A percentile compares a stretch with the other conserved stretches of the same genome.
These are phyloP conservation scores for Schizothorax lantsangensis DNA, from an alignment of 2,797 vertebrate genomes.

Conservation along the genomic window DNA sequence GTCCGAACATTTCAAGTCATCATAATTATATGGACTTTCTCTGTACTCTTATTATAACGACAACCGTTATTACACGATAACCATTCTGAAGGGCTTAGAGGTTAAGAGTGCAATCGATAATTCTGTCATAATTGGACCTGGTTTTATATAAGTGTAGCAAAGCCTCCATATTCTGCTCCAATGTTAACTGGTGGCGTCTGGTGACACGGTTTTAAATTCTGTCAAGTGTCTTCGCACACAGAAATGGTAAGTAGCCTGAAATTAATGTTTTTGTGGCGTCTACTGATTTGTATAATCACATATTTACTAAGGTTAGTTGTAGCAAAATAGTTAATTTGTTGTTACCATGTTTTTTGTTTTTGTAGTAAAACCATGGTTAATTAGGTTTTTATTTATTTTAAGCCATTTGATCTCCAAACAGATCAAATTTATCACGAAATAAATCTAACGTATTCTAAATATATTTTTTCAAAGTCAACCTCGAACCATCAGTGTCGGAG, in stretches of 20 bases:
- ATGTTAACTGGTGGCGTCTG: constrained; percentile 10
- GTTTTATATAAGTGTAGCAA: constrained; percentile 30
- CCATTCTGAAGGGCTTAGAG: constrained; percentile 31
- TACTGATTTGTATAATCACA: background rate
- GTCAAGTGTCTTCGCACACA: background rate
- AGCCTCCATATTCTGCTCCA: constrained; percentile 24
- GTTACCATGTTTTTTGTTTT: background rate
- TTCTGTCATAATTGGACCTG: constrained; percentile 46
- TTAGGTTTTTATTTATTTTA: background rate
- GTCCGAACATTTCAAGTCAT: constrained; percentile 73
- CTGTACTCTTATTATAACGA: constrained; percentile 71
- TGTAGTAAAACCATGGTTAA: background rate
- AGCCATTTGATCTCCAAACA: background rate
- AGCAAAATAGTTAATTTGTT: background rate
- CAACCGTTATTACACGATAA: constrained; percentile 56
- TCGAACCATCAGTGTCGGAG: background rate
- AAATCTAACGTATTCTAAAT: background rate
- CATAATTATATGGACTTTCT: constrained; percentile 78
- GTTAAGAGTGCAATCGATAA: constrained; percentile 49
- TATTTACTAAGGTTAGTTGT: background rate
- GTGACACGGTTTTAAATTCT: background rate
- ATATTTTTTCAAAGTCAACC: background rate
- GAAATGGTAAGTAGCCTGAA: constrained; percentile 29
- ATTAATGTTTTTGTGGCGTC: background rate
- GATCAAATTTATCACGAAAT: background rate